Conservation (phyloP, 64 coral and sea anemone genomes). For the Cladopsammia gracilis region DNA sequence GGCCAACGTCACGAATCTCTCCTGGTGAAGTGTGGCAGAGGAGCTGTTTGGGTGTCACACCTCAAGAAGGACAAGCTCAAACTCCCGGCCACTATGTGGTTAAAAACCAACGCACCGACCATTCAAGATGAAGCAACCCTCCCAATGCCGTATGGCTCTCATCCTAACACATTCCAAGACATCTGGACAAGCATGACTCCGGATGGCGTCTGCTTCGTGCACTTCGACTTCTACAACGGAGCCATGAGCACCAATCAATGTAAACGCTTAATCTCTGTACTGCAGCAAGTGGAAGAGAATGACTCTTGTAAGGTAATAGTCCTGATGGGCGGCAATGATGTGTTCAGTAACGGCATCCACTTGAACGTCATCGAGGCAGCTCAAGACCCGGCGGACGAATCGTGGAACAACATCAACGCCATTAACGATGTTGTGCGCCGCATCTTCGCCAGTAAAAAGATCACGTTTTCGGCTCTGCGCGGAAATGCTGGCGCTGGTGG, state of each 20-base stretch:
- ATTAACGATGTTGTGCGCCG: conserved; percentile 75
- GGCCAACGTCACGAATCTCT: conserved; percentile 61
- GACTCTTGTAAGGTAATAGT: conserved; percentile 69
- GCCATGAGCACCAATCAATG: conserved; percentile 85
- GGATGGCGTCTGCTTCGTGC: conserved; percentile 73
- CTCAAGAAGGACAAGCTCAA: conserved; percentile 80
- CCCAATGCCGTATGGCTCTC: conserved; percentile 29
- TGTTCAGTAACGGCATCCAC: conserved; percentile 89
- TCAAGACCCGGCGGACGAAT: conserved; percentile 44
- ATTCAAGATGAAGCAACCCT: conserved; percentile 1
- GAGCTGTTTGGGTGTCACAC: conserved; percentile 76
- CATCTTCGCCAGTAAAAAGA: conserved; percentile 69
- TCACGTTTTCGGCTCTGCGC: conserved; percentile 75
- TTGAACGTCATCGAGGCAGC: conserved; percentile 75
- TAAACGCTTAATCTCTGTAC: conserved; percentile 21
- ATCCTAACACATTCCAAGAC: conserved; percentile 76
- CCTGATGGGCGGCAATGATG: conserved; percentile 71
- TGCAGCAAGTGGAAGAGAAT: conserved; percentile 52
- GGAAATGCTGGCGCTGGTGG: no score
- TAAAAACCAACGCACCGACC: conserved; percentile 15
- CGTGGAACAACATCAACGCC: conserved; percentile 81
- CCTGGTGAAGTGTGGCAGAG: conserved; percentile 67
- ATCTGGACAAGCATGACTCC: conserved; percentile 78
- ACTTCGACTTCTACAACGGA: conserved; percentile 84
- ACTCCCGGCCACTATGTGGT: conserved; percentile 68